phyloP scores from a whole-genome alignment of 2,113 vertebrate species.

The Dinomys branickii region DNA sequence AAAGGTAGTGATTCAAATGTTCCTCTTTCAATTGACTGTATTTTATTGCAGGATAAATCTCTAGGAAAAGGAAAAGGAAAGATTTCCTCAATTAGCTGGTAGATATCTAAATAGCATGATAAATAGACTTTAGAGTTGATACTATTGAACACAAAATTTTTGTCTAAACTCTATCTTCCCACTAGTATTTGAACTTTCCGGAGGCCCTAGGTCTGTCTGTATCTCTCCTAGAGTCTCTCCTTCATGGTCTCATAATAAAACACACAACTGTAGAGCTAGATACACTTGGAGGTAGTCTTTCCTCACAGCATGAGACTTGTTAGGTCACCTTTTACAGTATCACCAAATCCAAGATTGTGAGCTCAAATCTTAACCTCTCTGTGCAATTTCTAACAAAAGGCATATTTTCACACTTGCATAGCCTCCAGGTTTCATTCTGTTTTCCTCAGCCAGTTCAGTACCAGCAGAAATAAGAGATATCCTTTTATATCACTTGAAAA shows the following conservation, averaged over 20 bases:
- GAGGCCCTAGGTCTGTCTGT: not conserved
- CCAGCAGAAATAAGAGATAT: not conserved
- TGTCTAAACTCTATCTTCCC: not conserved
- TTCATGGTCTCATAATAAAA: not conserved
- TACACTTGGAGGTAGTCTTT: not conserved
- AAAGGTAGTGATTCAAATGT: conserved; percentile 67
- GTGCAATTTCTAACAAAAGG: not conserved
- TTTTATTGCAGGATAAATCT: conserved; percentile 82
- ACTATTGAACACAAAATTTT: not conserved
- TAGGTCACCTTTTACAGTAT: not conserved
- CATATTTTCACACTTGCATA: not conserved
- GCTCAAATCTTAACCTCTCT: not conserved
- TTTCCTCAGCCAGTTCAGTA: not conserved
- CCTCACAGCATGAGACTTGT: not conserved
- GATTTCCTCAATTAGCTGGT: not conserved
- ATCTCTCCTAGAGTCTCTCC: not conserved
- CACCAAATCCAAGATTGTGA: not conserved
- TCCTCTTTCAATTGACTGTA: conserved; percentile 63
- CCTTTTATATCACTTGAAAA: not conserved
- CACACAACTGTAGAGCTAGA: not conserved
- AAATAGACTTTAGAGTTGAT: not conserved
- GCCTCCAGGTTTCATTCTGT: not conserved
- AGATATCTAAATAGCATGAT: not conserved
- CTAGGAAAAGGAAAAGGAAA: conserved; percentile 76
- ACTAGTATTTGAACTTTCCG: not conserved